A percentile compares a stretch with the other conserved stretches of the same genome.
phyloP scores from a whole-genome alignment of 2,113 vertebrate species.

The Engraulis encrasicolus region DNA sequence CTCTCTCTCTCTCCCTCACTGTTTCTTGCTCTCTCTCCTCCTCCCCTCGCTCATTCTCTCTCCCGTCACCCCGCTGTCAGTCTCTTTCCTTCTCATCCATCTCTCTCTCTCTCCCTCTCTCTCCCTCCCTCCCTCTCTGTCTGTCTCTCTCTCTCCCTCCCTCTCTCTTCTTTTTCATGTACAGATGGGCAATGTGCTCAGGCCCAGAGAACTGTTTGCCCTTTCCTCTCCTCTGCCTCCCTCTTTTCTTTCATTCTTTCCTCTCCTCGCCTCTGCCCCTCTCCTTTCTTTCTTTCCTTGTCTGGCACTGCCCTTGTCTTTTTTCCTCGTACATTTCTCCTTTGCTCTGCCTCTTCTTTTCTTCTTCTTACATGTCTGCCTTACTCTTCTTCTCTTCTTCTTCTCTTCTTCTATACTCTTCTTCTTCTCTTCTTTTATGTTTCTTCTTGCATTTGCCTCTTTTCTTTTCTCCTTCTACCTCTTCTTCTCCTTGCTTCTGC shows the following conservation, averaged over 20 bases:
- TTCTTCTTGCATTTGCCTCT: not conserved
- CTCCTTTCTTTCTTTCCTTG: not conserved
- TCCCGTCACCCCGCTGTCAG: too few relatives aligned
- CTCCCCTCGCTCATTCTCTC: not conserved
- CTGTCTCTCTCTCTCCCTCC: not conserved
- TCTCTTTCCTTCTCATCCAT: not conserved
- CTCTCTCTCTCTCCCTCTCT: not conserved
- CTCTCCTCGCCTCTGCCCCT: too few relatives aligned
- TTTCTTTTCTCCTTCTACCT: not conserved
- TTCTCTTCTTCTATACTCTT: not conserved
- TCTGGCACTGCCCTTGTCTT: too few relatives aligned
- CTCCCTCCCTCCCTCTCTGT: not conserved
- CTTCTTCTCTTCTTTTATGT: not conserved
- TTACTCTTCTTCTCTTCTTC: too few relatives aligned
- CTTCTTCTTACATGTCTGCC: not conserved
- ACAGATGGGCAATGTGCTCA: constrained; percentile 32
- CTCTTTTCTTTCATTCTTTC: too few relatives aligned
- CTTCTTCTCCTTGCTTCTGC: too few relatives aligned
- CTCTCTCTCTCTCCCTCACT: not conserved
- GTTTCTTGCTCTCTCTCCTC: too few relatives aligned
- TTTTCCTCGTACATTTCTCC: too few relatives aligned
- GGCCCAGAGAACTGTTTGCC: not conserved
- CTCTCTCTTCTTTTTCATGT: constrained; percentile 11
- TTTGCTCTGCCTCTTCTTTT: not conserved
- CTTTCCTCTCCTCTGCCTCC: too few relatives aligned